Percentiles rank a stretch among this genome's conserved stretches.
Conservation (phyloP, 2,888 invertebrate genomes). For the Hipparchia sbordonii region DNA sequence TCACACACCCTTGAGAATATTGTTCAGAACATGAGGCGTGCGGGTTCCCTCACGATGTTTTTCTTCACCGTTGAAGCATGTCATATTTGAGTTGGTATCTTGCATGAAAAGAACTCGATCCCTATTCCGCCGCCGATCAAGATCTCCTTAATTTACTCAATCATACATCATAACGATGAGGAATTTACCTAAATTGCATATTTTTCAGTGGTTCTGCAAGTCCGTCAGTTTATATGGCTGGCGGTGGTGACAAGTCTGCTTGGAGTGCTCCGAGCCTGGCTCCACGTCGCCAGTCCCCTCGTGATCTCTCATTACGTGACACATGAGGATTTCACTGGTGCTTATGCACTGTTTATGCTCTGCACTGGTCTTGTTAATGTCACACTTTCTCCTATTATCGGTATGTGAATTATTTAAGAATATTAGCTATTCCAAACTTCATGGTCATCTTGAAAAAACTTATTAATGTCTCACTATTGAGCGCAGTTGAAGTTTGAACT, state of each 20-base stretch:
- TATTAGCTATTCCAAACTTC: no score
- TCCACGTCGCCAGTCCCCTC: constrained; percentile 86
- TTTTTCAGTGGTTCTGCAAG: constrained; percentile 59
- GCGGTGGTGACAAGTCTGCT: constrained; percentile 68
- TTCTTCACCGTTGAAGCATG: no score
- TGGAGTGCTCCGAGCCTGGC: constrained; percentile 86
- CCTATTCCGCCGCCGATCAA: no score
- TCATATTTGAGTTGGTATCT: no score
- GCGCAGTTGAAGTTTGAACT: no score
- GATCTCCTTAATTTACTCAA: not conserved
- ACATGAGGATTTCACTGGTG: constrained; percentile 86
- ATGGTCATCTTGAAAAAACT: no score
- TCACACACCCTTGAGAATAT: no score
- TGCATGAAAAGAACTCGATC: no score
- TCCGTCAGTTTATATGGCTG: constrained; percentile 59
- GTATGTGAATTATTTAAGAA: constrained; percentile 56
- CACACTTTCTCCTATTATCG: constrained; percentile 85
- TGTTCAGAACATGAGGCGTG: no score
- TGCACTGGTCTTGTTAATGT: constrained; percentile 86
- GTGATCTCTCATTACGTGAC: constrained; percentile 86
- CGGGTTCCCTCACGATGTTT: no score
- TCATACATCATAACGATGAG: not conserved
- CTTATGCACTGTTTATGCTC: constrained; percentile 88
- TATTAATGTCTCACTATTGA: no score
- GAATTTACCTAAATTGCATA: not conserved